phyloP scores from a whole-genome alignment of 35 echinoderm and acorn worm species.

The Apostichopus japonicus region DNA sequence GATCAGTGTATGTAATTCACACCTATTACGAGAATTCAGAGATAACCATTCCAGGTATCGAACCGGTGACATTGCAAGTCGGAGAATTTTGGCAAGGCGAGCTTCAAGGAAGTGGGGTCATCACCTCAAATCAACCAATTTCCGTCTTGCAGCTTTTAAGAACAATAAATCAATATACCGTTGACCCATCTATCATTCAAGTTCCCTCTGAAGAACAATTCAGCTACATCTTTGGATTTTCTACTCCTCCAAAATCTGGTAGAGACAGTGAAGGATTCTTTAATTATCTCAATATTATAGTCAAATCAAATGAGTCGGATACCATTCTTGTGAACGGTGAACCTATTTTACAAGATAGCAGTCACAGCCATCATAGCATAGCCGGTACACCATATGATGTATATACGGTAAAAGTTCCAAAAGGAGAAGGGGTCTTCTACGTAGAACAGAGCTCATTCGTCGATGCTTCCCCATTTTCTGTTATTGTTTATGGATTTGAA shows the following conservation, averaged over 20 bases:
- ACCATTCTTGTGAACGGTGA: slow-evolving; percentile 46
- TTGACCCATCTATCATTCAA: slow-evolving; percentile 75
- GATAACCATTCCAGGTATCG: slow-evolving; percentile 48
- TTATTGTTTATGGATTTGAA: slow-evolving; percentile 76
- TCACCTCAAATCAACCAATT: slow-evolving; percentile 49
- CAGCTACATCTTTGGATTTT: slow-evolving; percentile 64
- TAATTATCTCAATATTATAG: slow-evolving; percentile 70
- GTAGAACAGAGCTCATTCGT: slow-evolving; percentile 51
- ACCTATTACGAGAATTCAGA: slow-evolving; percentile 52
- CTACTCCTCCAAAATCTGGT: slow-evolving; percentile 70
- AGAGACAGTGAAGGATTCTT: slow-evolving; percentile 45
- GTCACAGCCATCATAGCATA: slow-evolving; percentile 32
- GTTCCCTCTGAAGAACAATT: slow-evolving; percentile 72
- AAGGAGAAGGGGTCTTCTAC: slow-evolving; percentile 67
- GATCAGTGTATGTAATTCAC: slow-evolving; percentile 53
- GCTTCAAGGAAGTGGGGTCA: slow-evolving; percentile 51
- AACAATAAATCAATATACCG: slow-evolving; percentile 32
- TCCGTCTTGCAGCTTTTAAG: slow-evolving; percentile 54
- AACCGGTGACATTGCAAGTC: not conserved
- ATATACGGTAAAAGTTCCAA: slow-evolving; percentile 57
- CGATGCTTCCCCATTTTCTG: slow-evolving; percentile 54
- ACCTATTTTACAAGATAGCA: not conserved
- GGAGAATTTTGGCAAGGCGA: slow-evolving; percentile 64
- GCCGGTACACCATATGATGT: slow-evolving; percentile 50
- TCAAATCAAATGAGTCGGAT: slow-evolving; percentile 39